Evolutionary conservation across 2,113 vertebrate species (phyloP).

Genomic region (Lethenteron camtschaticum): DNA sequence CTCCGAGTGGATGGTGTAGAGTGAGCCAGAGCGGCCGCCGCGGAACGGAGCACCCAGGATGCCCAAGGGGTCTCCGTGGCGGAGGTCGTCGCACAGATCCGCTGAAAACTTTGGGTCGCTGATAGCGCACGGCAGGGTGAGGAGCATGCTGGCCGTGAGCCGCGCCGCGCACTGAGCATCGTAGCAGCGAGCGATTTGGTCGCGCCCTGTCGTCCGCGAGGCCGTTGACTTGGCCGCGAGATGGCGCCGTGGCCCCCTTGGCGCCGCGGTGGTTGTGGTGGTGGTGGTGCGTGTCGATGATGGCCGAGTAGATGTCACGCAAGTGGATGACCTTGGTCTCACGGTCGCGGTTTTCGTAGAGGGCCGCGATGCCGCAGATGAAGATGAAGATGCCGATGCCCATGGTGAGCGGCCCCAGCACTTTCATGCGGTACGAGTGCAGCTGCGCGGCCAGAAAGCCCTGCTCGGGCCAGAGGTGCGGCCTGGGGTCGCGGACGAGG

Average conservation of each 20-base stretch:
- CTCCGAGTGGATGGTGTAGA: conserved; percentile 48
- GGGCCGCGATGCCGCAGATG: conserved; percentile 88
- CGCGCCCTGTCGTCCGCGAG: conserved; percentile 17
- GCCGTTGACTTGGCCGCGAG: too few relatives aligned
- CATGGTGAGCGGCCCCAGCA: conserved; percentile 96
- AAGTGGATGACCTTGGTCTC: conserved; percentile 99
- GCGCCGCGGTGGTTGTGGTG: conserved; percentile 38
- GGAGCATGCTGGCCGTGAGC: conserved; percentile 38
- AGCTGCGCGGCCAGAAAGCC: conserved; percentile 63
- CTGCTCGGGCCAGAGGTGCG: neutral
- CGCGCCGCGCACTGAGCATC: conserved; percentile 31
- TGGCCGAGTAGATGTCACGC: conserved; percentile 95
- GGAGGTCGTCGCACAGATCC: too few relatives aligned
- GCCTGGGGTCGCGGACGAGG: neutral
- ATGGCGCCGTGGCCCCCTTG: neutral
- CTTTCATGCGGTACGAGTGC: conserved; percentile 89
- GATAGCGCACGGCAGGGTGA: conserved; percentile 32
- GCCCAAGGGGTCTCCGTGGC: conserved; percentile 31
- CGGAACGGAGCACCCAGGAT: conserved; percentile 43
- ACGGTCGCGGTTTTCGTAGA: conserved; percentile 86
- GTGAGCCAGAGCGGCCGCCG: conserved; percentile 24
- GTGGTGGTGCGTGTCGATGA: conserved; percentile 81
- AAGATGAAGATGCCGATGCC: conserved; percentile 97
- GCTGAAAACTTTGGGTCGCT: conserved; percentile 16
- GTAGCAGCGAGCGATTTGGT: conserved; percentile 26